Evolutionary conservation across 2,888 invertebrate genomes (phyloP).

Genomic region (Tetrapedia diversipes): DNA sequence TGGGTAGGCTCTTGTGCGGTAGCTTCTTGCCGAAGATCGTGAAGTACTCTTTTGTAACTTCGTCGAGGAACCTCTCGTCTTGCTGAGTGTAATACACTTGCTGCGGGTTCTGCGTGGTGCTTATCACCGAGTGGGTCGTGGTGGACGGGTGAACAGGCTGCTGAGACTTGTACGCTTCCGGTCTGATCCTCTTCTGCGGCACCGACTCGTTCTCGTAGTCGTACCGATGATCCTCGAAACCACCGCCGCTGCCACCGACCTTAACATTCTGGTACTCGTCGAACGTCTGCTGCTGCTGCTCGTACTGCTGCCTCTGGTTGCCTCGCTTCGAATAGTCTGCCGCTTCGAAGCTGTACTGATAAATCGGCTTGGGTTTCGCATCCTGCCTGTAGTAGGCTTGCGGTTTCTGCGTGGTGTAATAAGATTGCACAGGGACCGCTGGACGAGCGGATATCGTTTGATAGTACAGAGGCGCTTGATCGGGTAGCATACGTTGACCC

Average conservation of each 20-base stretch:
- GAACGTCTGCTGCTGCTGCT: slow-evolving; percentile 65
- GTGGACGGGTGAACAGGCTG: slow-evolving; percentile 69
- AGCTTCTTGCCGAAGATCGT: slow-evolving; percentile 90
- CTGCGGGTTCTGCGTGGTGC: slow-evolving; percentile 85
- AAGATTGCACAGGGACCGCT: slow-evolving; percentile 64
- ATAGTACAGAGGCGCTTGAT: slow-evolving; percentile 72
- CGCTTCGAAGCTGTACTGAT: slow-evolving; percentile 90
- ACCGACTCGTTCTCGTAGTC: slow-evolving; percentile 63
- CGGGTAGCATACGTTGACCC: slow-evolving; percentile 67
- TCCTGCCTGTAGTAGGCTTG: slow-evolving; percentile 66
- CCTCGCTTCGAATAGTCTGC: slow-evolving; percentile 81
- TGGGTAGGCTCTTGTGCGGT: slow-evolving; percentile 83
- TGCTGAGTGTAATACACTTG: slow-evolving; percentile 88
- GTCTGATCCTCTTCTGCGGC: slow-evolving; percentile 46
- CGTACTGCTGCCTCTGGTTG: slow-evolving; percentile 57
- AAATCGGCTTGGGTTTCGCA: slow-evolving; percentile 85
- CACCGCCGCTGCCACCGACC: background rate
- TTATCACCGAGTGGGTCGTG: slow-evolving; percentile 78
- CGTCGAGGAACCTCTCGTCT: slow-evolving; percentile 87
- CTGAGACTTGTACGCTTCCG: slow-evolving; percentile 53
- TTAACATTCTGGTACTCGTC: slow-evolving; percentile 73
- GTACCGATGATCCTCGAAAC: slow-evolving; percentile 58
- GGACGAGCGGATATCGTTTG: slow-evolving; percentile 68
- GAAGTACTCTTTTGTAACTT: slow-evolving; percentile 90
- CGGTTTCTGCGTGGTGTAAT: slow-evolving; percentile 70